phyloP scores from a whole-genome alignment of 2,113 vertebrate species.

The Cavia aperea region DNA sequence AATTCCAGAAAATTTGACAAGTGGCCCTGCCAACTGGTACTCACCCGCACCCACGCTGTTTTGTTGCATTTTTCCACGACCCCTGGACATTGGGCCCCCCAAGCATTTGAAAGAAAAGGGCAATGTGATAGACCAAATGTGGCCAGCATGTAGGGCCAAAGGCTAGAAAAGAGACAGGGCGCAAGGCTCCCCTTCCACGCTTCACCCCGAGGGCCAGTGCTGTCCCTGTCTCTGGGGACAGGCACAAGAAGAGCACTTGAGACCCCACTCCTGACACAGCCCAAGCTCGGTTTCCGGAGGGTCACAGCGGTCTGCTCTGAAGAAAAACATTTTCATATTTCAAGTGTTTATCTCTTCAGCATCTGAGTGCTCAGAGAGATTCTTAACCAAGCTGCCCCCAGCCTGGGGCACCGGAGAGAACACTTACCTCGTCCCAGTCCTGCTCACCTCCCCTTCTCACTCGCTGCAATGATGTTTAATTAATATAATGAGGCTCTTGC shows the following conservation, averaged over 20 bases:
- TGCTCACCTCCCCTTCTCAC: constrained; percentile 74
- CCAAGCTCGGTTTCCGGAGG: constrained; percentile 52
- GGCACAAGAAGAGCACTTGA: neutral
- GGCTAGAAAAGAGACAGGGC: neutral
- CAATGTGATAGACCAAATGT: constrained; percentile 8
- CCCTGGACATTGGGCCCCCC: neutral
- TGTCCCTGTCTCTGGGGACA: neutral
- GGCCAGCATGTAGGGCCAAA: neutral
- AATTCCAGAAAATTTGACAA: neutral
- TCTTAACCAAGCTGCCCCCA: constrained; percentile 74
- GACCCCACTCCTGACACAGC: neutral
- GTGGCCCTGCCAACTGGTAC: neutral
- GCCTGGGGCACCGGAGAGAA: constrained; percentile 76
- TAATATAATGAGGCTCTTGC: constrained; percentile 84
- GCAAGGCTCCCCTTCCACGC: neutral
- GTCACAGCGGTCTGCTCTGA: constrained; percentile 65
- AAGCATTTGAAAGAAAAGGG: neutral
- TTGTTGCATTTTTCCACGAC: neutral
- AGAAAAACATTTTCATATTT: constrained; percentile 82
- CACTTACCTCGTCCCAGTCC: constrained; percentile 74
- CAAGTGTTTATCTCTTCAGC: constrained; percentile 83
- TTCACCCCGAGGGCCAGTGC: neutral
- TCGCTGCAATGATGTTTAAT: constrained; percentile 84
- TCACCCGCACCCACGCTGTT: neutral
- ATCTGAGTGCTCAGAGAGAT: constrained; percentile 79